Evolutionary conservation across 2,797 vertebrate species (phyloP), one percentile per base, ranked within the genome.

Genomic region (Cryptoblepharus egeriae): DNA sequence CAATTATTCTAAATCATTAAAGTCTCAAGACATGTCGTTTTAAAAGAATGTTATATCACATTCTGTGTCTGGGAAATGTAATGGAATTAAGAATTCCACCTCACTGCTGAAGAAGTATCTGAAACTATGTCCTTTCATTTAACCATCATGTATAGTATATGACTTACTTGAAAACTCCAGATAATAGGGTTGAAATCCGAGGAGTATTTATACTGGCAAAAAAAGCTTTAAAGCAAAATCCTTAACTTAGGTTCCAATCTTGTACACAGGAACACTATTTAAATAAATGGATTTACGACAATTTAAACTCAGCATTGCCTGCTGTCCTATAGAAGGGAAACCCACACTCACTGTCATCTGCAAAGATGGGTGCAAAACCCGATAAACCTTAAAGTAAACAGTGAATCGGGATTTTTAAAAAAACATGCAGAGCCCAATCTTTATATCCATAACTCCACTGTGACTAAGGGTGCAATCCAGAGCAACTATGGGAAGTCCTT

Each of bases 1-100:
- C 39, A 73, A 80, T 79, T 68, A 77, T 57, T 61, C 65, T 77
- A 87, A 88, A 63, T 0, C 39, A 89, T 58, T 85, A 85, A 42
- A 35, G 12, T 58, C 75, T 91, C 39, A 75, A 82, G 22, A 81
- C 18, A 78, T 22, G 64, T 68, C 77, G 58, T 68, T 9, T 75
- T n/a, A 80, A 69, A 82, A 70, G 84, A 52, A 1, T 30, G 81
- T 60, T 24, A 85, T 10, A 49, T 81, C 67, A 80, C 22, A 76
- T 5, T 20, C 9, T 87, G 80, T 11, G 72, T 2, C 30, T 75
- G 83, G 7, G 55, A 87, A 78, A 39, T 37, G 20, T 37, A 64
- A 22, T 58, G 76, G 79, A 70, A 39, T 65, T 68, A 55, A 81
- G 11, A 32, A 15, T 18, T 2, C 3, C 24, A 2, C 75, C 18